Evolutionary conservation across 2,888 invertebrate genomes (phyloP).

Genomic region (Ceraclea dissimilis): DNA sequence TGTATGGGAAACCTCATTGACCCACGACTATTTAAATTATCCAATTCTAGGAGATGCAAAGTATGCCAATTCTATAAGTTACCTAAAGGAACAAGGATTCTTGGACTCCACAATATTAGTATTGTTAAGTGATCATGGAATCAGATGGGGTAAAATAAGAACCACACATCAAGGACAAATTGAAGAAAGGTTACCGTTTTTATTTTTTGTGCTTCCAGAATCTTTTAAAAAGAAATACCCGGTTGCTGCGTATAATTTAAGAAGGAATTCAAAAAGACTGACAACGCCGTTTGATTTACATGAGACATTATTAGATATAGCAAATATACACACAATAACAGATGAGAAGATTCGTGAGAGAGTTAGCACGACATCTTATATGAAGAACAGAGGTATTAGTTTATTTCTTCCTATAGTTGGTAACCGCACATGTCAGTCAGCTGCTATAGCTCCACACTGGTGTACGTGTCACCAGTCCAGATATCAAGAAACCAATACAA

Average conservation of each 20-base stretch:
- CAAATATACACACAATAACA: slow-evolving; percentile 44
- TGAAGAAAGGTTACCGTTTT: slow-evolving; percentile 81
- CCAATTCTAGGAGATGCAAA: slow-evolving; percentile 65
- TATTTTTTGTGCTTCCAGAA: slow-evolving; percentile 64
- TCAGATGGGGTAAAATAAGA: slow-evolving; percentile 78
- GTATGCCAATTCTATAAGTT: slow-evolving; percentile 51
- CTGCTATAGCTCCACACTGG: slow-evolving; percentile 77
- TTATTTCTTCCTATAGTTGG: slow-evolving; percentile 66
- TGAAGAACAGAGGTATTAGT: slow-evolving; percentile 58
- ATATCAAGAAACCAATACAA: slow-evolving; percentile 47
- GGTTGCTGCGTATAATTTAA: slow-evolving; percentile 55
- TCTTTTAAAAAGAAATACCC: slow-evolving; percentile 61
- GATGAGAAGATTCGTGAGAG: slow-evolving; percentile 36
- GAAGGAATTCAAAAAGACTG: slow-evolving; percentile 59
- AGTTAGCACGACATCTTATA: slow-evolving; percentile 35
- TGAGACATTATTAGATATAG: slow-evolving; percentile 66
- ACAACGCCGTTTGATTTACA: slow-evolving; percentile 81
- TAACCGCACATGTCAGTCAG: slow-evolving; percentile 66
- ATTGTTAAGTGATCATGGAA: slow-evolving; percentile 84
- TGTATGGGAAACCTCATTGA: slow-evolving; percentile 76
- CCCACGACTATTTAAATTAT: slow-evolving; percentile 78
- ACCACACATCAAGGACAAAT: slow-evolving; percentile 77
- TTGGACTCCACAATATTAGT: slow-evolving; percentile 63
- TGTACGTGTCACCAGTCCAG: slow-evolving; percentile 74
- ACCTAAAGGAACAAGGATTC: slow-evolving; percentile 43